Evolutionary conservation across 2,113 vertebrate genomes (phyloP).

Genomic region (Eudyptes chrysolophus): DNA sequence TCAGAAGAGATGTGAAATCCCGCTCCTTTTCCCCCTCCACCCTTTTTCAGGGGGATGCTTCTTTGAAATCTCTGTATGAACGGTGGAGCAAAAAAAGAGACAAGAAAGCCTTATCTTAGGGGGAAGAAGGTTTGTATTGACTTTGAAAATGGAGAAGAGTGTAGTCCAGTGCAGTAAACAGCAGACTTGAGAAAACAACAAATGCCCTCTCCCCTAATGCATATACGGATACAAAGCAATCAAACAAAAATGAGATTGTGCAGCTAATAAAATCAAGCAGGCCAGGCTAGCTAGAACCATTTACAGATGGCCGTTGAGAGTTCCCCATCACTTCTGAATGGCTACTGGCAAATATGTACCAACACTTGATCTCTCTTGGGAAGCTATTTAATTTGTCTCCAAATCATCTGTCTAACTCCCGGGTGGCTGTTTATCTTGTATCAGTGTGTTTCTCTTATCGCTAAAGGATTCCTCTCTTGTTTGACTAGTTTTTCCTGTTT

Average conservation of each 20-base stretch:
- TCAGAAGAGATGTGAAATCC: background rate
- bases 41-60: background rate
- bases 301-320: constrained; percentile 17
- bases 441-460: background rate
- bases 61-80: background rate
- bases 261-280: constrained; percentile 42
- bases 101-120: background rate
- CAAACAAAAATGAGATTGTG: constrained; percentile 40
- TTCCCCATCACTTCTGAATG: constrained; percentile 29
- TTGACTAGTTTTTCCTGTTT: background rate
- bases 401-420: constrained; percentile 1
- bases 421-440: constrained; percentile 13
- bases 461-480: constrained; percentile 22
- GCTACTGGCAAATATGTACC: constrained; percentile 18
- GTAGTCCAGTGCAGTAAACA: background rate
- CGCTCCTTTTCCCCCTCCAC: background rate
- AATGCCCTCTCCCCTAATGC: background rate
- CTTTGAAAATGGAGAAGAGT: background rate
- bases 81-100: background rate
- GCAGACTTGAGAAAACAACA: background rate
- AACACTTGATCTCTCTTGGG: background rate
- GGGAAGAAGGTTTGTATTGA: background rate
- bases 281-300: background rate
- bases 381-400: constrained; percentile 34
- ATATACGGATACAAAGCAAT: constrained; percentile 34